A percentile compares a stretch with the other conserved stretches of the same genome.
These are phyloP conservation scores for Amblyopsis hoosieri DNA, from an alignment of 2,797 vertebrate species.

Conservation along the genomic window DNA sequence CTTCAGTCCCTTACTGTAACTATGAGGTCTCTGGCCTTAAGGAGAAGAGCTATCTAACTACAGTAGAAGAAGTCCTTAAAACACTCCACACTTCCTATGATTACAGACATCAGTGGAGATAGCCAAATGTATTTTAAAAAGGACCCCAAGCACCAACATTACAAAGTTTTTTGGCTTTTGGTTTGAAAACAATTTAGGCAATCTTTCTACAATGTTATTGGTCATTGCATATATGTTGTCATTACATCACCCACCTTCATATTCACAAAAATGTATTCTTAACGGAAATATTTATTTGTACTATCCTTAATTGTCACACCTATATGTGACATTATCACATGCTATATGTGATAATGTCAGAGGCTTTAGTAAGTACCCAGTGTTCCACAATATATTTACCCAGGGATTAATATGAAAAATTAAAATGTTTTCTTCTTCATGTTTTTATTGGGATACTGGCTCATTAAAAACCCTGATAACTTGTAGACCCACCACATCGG, in stretches of 20 bases:
- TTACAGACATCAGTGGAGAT: conserved; percentile 61
- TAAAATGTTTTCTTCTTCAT: conserved; percentile 25
- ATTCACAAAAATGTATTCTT: background rate
- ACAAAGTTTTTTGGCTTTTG: conserved; percentile 3
- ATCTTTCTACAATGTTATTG: no score
- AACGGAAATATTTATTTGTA: no score
- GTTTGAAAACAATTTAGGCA: no score
- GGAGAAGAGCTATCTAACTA: conserved; percentile 51
- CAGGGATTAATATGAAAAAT: conserved; percentile 40
- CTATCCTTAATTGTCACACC: no score
- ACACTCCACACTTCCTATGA: conserved; percentile 64
- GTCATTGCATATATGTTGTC: no score
- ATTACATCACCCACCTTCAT: no score
- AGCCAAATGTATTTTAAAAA: conserved; percentile 43
- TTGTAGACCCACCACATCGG: conserved; percentile 40
- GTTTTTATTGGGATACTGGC: conserved; percentile 28
- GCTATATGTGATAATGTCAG: conserved; percentile 6
- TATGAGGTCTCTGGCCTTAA: conserved; percentile 64
- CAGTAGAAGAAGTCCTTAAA: conserved; percentile 42
- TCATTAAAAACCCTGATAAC: conserved; percentile 64
- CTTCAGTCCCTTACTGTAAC: conserved; percentile 48
- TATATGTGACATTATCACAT: no score
- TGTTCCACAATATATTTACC: conserved; percentile 32
- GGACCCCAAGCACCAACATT: conserved; percentile 34
- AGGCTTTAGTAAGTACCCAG: conserved; percentile 52